Conservation (phyloP, 30 jellyfish, hydroid and myxozoan genomes). For the Cassiopea andromeda region DNA sequence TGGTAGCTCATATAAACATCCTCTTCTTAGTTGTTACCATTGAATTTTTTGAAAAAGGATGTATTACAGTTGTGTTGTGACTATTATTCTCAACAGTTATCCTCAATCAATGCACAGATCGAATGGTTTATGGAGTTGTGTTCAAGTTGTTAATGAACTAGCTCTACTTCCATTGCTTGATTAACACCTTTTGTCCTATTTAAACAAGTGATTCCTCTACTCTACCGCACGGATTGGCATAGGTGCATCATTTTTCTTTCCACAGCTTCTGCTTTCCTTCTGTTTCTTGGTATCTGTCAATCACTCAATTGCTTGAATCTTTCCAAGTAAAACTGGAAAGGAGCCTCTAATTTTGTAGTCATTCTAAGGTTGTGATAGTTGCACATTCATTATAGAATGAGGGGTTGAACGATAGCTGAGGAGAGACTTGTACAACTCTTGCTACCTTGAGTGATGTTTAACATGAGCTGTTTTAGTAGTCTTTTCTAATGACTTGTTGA, state of each 20-base stretch:
- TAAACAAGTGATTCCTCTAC: neutral
- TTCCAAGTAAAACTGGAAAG: constrained; percentile 18
- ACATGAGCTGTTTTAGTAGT: constrained; percentile 41
- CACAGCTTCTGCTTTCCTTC: neutral
- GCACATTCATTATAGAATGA: constrained; percentile 29
- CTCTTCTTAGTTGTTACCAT: no score
- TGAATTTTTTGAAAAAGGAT: no score
- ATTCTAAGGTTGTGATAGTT: constrained; percentile 35
- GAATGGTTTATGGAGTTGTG: neutral
- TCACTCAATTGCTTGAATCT: neutral
- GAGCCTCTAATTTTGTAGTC: constrained; percentile 10
- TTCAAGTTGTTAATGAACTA: neutral
- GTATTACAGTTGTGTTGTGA: neutral
- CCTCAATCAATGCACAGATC: neutral
- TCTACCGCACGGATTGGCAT: constrained; percentile 8
- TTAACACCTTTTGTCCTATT: neutral
- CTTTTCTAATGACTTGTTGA: constrained; percentile 56
- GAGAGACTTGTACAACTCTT: constrained; percentile 33
- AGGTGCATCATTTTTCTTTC: constrained; percentile 3
- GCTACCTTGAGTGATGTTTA: constrained; percentile 24
- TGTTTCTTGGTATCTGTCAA: constrained; percentile 14
- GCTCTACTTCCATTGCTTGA: neutral
- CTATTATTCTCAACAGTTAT: neutral
- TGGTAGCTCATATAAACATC: no score
- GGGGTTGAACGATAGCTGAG: constrained; percentile 54